phyloP scores from a whole-genome alignment of 2,888 invertebrate species.

The Germaria angustata region DNA sequence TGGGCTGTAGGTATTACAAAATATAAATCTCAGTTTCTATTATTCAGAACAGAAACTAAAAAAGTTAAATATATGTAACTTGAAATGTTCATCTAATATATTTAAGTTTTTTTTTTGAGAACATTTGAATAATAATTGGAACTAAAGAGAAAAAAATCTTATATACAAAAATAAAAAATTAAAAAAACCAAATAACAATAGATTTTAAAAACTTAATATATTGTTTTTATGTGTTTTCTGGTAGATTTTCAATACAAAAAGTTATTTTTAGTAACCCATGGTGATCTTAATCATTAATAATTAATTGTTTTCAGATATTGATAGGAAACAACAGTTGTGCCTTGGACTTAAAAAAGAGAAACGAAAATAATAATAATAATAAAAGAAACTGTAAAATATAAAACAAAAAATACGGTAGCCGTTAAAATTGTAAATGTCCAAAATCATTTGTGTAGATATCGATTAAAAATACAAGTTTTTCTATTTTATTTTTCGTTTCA shows the following conservation, averaged over 20 bases:
- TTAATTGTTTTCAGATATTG: conserved; percentile 36
- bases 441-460: conserved; percentile 46
- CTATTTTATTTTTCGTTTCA: background rate
- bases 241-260: background rate
- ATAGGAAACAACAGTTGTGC: conserved; percentile 37
- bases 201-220: background rate
- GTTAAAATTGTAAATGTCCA: conserved; percentile 54
- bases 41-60: no score
- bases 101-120: no score
- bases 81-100: no score
- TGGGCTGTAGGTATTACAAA: no score
- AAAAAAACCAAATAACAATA: background rate
- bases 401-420: conserved; percentile 52
- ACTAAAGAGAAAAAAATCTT: no score
- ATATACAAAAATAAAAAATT: no score
- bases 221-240: background rate
- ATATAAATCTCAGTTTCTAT: no score
- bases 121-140: no score
- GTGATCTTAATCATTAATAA: conserved; percentile 51
- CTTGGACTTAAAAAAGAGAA: background rate
- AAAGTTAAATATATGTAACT: no score
- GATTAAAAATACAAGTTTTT: conserved; percentile 38
- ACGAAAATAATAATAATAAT: background rate
- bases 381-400: background rate
- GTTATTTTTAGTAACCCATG: conserved; percentile 39